phyloP scores from a whole-genome alignment of 2,797 vertebrate species.

The Mormyrops attenuatus region DNA sequence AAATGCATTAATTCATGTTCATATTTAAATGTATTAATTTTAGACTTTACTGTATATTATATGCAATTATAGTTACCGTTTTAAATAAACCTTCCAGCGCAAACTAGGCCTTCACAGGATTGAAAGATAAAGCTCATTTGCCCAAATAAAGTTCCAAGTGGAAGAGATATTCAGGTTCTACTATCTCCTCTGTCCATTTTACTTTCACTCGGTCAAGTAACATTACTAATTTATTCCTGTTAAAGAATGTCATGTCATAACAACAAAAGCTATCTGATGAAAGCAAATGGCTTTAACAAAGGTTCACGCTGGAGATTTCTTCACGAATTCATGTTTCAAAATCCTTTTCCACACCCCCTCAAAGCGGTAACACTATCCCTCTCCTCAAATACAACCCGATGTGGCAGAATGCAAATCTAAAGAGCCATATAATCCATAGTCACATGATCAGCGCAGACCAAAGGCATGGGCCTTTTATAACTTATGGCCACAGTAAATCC shows the following conservation, averaged over 20 bases:
- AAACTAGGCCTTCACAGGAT: background rate
- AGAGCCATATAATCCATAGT: background rate
- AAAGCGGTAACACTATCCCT: background rate
- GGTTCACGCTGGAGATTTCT: background rate
- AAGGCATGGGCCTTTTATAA: background rate
- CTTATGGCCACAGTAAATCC: background rate
- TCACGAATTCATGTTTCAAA: slow-evolving; percentile 12
- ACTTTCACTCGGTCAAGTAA: slow-evolving; percentile 39
- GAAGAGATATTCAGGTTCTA: slow-evolving; percentile 15
- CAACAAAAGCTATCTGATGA: slow-evolving; percentile 35
- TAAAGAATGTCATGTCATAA: slow-evolving; percentile 26
- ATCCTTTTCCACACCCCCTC: background rate
- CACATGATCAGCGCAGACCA: background rate
- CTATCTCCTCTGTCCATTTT: slow-evolving; percentile 37
- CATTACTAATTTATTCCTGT: slow-evolving; percentile 46
- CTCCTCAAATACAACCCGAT: background rate
- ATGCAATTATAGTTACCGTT: background rate
- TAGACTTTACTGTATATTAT: background rate
- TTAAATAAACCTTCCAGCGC: background rate
- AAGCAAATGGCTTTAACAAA: slow-evolving; percentile 39
- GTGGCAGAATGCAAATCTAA: background rate
- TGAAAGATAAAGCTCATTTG: background rate
- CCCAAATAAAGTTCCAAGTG: background rate
- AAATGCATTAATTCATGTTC: background rate
- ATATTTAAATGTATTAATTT: background rate